phyloP scores from a whole-genome alignment of 2,888 invertebrate genomes.

The Apodemia hepburni region DNA sequence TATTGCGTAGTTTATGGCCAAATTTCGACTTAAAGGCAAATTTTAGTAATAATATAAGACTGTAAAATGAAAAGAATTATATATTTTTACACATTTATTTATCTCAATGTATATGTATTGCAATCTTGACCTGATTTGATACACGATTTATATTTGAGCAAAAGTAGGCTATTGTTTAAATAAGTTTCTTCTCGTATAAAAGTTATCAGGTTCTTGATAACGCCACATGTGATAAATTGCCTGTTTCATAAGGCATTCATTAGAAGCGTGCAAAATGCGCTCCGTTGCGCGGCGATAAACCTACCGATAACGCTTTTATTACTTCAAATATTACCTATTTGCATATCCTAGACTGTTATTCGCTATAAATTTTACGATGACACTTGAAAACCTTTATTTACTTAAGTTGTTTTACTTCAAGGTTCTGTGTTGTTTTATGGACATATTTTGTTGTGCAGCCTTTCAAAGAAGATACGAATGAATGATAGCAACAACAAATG shows the following conservation, averaged over 20 bases:
- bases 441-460: not conserved
- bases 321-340: slow-evolving; percentile 74
- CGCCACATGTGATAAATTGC: slow-evolving; percentile 75
- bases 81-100: not conserved
- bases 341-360: slow-evolving; percentile 55
- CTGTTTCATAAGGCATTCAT: slow-evolving; percentile 79
- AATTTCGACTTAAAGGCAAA: no score
- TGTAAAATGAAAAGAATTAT: not conserved
- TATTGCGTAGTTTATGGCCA: no score
- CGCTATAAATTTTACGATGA: slow-evolving; percentile 36
- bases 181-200: slow-evolving; percentile 63
- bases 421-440: not conserved
- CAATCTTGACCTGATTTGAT: not conserved
- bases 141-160: slow-evolving; percentile 8
- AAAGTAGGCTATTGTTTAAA: slow-evolving; percentile 54
- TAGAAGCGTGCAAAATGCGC: slow-evolving; percentile 75
- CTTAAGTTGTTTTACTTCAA: not conserved
- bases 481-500: not conserved
- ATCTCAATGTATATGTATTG: not conserved
- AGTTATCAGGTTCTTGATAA: slow-evolving; percentile 72
- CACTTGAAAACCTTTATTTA: slow-evolving; percentile 14
- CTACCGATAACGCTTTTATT: slow-evolving; percentile 71
- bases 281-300: slow-evolving; percentile 75
- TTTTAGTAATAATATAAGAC: no score
- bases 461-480: not conserved